Conservation (phyloP, 2,888 invertebrate species). For the Dynastes maya region DNA sequence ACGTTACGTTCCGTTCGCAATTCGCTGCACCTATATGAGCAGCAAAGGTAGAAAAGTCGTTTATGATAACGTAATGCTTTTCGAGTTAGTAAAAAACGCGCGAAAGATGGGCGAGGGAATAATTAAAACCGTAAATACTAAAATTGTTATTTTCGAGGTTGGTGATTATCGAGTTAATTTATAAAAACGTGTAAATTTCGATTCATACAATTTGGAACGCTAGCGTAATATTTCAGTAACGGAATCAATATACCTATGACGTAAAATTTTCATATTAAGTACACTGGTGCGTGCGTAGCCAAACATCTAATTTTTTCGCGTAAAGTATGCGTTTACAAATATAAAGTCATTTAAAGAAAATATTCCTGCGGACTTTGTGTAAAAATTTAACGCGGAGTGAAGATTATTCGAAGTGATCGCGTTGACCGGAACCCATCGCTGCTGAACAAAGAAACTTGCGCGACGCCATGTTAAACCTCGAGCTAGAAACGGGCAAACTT, state of each 20-base stretch:
- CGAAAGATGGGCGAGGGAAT: constrained; percentile 36
- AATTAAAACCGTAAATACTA: constrained; percentile 32
- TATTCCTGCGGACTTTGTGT: neutral
- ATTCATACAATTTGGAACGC: constrained; percentile 19
- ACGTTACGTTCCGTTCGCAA: neutral
- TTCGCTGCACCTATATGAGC: neutral
- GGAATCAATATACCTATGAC: constrained; percentile 61
- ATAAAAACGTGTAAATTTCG: constrained; percentile 8
- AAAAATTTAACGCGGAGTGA: neutral
- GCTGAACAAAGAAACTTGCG: constrained; percentile 60
- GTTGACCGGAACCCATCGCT: constrained; percentile 26
- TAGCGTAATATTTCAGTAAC: constrained; percentile 50
- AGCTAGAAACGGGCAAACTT: constrained; percentile 70
- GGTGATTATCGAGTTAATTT: neutral
- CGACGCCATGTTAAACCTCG: constrained; percentile 72
- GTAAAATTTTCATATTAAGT: constrained; percentile 60
- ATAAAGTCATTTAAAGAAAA: constrained; percentile 40
- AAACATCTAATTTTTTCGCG: constrained; percentile 47
- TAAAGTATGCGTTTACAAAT: constrained; percentile 39
- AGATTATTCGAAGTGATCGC: constrained; percentile 18
- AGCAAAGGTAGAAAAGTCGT: neutral
- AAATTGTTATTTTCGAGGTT: neutral
- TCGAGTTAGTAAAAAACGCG: constrained; percentile 46
- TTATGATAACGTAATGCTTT: neutral
- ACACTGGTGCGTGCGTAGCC: constrained; percentile 53